These are phyloP conservation scores for Acholoe squamosa DNA, from an alignment of 2,888 invertebrate genomes.

Conservation along the genomic window DNA sequence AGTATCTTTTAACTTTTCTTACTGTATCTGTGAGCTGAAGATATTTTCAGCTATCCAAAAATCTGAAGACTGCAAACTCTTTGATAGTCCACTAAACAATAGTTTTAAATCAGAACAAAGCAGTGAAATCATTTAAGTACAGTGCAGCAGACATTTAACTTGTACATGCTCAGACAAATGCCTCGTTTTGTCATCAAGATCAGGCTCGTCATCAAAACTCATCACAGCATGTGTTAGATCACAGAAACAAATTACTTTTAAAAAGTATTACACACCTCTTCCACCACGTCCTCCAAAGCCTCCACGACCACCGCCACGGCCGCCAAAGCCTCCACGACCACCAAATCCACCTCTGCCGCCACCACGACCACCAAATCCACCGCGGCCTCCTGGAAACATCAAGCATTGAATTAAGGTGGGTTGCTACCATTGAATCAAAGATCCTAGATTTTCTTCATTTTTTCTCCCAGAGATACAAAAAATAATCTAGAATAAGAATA, in stretches of 20 bases:
- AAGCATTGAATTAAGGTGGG: not conserved
- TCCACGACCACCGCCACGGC: not conserved
- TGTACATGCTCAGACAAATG: slow-evolving; percentile 58
- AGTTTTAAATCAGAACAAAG: too few relatives aligned
- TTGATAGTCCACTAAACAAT: too few relatives aligned
- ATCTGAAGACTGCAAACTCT: too few relatives aligned
- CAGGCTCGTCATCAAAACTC: slow-evolving; percentile 55
- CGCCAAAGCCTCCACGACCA: slow-evolving; percentile 9
- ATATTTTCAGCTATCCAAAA: too few relatives aligned
- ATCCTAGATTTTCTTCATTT: too few relatives aligned
- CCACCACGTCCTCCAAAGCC: not conserved
- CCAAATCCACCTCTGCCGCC: not conserved
- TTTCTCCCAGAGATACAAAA: too few relatives aligned
- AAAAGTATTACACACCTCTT: slow-evolving; percentile 10
- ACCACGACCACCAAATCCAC: not conserved
- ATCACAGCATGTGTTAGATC: slow-evolving; percentile 33
- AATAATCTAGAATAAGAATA: too few relatives aligned
- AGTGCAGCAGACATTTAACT: not conserved
- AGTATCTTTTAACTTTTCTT: too few relatives aligned
- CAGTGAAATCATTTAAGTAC: too few relatives aligned
- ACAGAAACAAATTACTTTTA: not conserved
- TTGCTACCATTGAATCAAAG: too few relatives aligned
- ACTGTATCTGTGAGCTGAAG: too few relatives aligned
- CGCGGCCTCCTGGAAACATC: slow-evolving; percentile 7
- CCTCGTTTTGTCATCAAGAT: slow-evolving; percentile 59